Evolutionary conservation across 2,797 vertebrate genomes (phyloP), one percentile per base, ranked within the genome.

Genomic region (Halcyon smyrnensis): DNA sequence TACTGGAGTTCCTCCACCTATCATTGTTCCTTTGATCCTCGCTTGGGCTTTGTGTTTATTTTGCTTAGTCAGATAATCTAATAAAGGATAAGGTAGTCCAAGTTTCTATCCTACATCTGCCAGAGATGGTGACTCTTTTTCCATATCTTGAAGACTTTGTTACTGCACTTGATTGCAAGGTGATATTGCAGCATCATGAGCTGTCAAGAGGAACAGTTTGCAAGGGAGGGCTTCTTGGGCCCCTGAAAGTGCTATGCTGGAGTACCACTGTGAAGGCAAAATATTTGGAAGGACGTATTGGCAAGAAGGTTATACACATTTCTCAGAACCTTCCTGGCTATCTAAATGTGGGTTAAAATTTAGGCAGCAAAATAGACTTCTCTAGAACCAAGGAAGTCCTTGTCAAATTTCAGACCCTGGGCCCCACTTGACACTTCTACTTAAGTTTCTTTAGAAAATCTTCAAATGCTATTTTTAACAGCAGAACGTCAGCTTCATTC

Each of bases 401-500:
- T 64, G 70, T 91, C 80, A 84, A 56, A 36, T 96, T 94, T 93
- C 87, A 89, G 54, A 73, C 70, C 25, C 73, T 87, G 12, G 82
- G 74, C 34, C 48, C 32, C n/a, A 54, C 28, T 14, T 64, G 63
- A 59, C 45, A 7, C 1, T 41, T 27, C 54, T 69, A 24, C 51
- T 94, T 59, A 60, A 71, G 23, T 94, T 91, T 70, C 75, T 93
- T 90, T 32, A 84, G 77, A 91, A 96, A 90, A 90, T 51, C 45
- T 65, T 59, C 14, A 11, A 93, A 73, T 82, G 15, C 30, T 86
- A 1, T 81, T 86, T 84, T 82, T 79, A 62, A 57, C 18, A 90
- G 57, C 27, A 87, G 70, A 94, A 77, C 56, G 39, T 88, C 75
- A 82, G 12, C 24, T 94, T 94, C 28, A 4, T 77, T 95, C 59